Base-by-base conservation (phyloP, 2,888 invertebrate species). In the Dugesia japonica region DNA sequence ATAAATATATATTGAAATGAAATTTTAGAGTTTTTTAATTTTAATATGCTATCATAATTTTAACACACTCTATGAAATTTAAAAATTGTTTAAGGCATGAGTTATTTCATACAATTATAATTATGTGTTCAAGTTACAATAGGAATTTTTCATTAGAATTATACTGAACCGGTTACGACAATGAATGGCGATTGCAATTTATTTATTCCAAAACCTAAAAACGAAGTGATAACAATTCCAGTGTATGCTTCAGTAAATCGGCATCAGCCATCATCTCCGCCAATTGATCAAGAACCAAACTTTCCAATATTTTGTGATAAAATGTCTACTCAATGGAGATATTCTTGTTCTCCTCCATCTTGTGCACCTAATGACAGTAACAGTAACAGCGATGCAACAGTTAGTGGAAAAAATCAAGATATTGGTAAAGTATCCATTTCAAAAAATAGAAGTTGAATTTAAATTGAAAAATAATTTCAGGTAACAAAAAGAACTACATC, bases 321-420 rank as follows among this genome's bases (percentile, higher is more conserved):
- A 56, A 56, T 56, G 56, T 1, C n/a, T 9, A 23, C 20, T 56
- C 56, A 56, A 56, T 56, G 56, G 56, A 4, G 56, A n/a, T 56
- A 56, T 56, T 56, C 56, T n/a, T 56, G 56, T 23, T 56, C 56
- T 9, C 56, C 56, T 13, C 9, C 56, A 9, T 56, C 56, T 4
- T 56, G 56, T 56, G 56, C 56, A 4, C 56, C 56, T 4, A 56
- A 56, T 56, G 56, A 56, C n/a, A 56, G 56, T n/a, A 56, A 56
- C n/a, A 56, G 56, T n/a, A 56, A 56, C n/a, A 56, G 56, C 56
- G 56, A 56, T n/a, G n/a, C 4, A n/a, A 56, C 56, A 20, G 56
- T 56, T 13, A 56, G 56, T n/a, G 56, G 56, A 23, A 56, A 56
- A n/a, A 56, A 56, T n/a, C 56, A 56, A 56, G 56, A 56, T 56